Evolutionary conservation across 2,113 vertebrate genomes (phyloP), one percentile per base, ranked within the genome.

Genomic region (Carollia perspicillata): DNA sequence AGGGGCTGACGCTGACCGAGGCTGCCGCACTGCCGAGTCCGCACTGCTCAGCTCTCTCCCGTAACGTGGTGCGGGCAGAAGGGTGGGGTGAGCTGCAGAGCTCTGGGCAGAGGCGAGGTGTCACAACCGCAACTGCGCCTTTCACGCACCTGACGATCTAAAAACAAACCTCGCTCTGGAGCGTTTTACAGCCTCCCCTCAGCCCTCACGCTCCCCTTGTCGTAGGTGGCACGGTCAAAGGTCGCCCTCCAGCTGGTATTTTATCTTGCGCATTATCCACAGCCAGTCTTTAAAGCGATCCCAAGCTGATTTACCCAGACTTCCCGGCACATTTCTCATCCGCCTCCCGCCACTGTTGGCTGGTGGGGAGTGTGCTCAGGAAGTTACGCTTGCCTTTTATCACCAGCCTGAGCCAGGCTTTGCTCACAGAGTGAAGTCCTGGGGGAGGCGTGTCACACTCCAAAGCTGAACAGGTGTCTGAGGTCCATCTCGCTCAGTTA

Each of bases 241-340:
- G 40, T 23, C 16, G 44, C 17, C 35, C 7, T 58, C 47, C 28
- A 35, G 75, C 65, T 51, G 23, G 40, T 30, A 6, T 17, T 17
- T 94, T 58, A 23, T 53, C 75, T 69, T 40, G 11, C 22, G 11
- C 42, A 26, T 65, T 72, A 71, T 3, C 53, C 30, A 14, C 6
- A 63, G 44, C 55, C 53, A 75, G 44, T 84, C 66, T 74, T 17
- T 69, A 91, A 89, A 58, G 65, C 75, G 85, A 85, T 71, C 65
- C 5, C 10, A 49, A 17, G 20, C 66, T 71, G 63, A 55, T 37
- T 55, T 53, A 11, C 18, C 9, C 26, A 26, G 80, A 37, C 66
- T n/a, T 20, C 47, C 33, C 35, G 35, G 42, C 37, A 8, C 8
- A 49, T 75, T 78, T 75, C 42, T 84, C 75, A 20, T 30, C 55